Conservation (phyloP, 2,797 vertebrate genomes). For the Halcyon smyrnensis region DNA sequence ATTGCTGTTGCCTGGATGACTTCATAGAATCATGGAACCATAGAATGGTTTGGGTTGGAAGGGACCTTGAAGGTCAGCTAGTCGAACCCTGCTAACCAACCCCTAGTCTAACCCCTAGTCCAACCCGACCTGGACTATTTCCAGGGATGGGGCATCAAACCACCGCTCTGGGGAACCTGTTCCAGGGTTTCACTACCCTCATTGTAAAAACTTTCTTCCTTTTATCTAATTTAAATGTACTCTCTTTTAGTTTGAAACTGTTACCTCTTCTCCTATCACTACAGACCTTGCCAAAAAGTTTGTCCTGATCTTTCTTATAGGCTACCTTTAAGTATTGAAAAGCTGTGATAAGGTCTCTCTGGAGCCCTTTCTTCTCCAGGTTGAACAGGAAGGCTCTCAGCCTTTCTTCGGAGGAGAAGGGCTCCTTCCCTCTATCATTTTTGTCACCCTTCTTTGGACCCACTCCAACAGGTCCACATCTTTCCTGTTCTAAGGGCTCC, state of each 20-base stretch:
- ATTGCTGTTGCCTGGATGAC: not conserved
- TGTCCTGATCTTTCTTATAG: not conserved
- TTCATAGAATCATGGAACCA: not conserved
- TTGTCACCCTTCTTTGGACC: not conserved
- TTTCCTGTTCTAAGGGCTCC: not conserved
- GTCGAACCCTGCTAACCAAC: not conserved
- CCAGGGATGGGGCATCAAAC: not conserved
- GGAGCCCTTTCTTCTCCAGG: not conserved
- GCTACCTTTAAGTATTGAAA: not conserved
- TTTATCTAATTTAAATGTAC: not conserved
- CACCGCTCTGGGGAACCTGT: slow-evolving; percentile 27
- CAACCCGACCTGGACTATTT: not conserved
- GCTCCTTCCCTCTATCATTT: not conserved
- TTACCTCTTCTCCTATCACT: not conserved
- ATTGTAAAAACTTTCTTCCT: not conserved
- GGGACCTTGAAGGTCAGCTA: not conserved
- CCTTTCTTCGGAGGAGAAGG: not conserved
- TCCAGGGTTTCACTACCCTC: not conserved
- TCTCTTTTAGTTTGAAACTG: not conserved
- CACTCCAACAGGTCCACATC: not conserved
- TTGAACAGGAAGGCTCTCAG: not conserved
- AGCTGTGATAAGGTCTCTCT: not conserved
- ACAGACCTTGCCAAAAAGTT: not conserved
- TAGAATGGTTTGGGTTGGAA: not conserved
- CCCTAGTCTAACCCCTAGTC: not conserved